Percentiles rank a stretch among this genome's conserved stretches.
Evolutionary conservation across 2,888 invertebrate species (phyloP).

Genomic region (Invenusta paracnida): DNA sequence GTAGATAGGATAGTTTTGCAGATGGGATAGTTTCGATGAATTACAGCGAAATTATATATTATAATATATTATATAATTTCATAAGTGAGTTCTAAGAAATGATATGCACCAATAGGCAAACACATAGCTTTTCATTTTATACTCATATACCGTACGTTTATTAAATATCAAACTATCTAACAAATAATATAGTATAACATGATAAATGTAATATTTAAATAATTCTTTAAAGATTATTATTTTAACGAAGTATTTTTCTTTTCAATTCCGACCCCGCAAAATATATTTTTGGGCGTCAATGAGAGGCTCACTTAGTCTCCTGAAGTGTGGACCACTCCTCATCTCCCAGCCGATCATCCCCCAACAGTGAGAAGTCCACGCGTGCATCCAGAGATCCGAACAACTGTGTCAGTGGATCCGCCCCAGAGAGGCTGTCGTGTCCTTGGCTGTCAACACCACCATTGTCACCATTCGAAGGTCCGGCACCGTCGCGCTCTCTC

Average conservation of each 20-base stretch:
- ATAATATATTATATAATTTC: no score
- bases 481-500: background rate
- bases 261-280: background rate
- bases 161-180: background rate
- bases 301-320: background rate
- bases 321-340: background rate
- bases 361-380: background rate
- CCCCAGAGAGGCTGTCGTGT: background rate
- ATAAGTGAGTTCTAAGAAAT: no score
- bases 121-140: no score
- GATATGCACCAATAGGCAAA: no score
- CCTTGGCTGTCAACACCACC: background rate
- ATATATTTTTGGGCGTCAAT: background rate
- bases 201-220: no score
- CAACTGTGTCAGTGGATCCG: background rate
- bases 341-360: background rate
- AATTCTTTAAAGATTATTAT: no score
- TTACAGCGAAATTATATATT: no score
- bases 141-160: no score
- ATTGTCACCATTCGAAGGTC: background rate
- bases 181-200: background rate
- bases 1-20: no score
- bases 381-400: background rate
- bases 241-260: no score
- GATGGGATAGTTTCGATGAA: no score